Base-by-base conservation (phyloP, 2,797 vertebrate species). In the Brachymystax lenok region DNA sequence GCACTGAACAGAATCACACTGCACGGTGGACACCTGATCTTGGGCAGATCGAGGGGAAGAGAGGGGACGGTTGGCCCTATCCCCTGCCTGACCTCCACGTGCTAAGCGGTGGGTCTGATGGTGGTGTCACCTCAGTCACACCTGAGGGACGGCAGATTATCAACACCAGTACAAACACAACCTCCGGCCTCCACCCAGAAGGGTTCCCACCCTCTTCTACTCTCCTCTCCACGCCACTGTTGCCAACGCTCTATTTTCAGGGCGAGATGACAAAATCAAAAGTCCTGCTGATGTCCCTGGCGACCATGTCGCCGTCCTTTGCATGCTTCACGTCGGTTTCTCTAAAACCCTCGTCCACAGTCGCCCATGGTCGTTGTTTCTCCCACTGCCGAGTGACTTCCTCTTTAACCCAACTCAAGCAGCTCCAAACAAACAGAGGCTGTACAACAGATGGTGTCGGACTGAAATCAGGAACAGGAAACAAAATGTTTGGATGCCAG, bases 371-470 rank as follows among this genome's bases (percentile, higher is more conserved):
- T 91, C 10, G 3, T 33, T 30, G 28, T 35, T 46, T 68, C 66
- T 30, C 30, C 16, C 27, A 17, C 17, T 33, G 52, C 77, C 73
- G 40, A 46, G 40, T 46, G 40, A 46, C 40, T 46, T 46, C 10
- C 10, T 46, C 82, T 86, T 81, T 80, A 87, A 75, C 79, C 90
- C 80, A 92, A 93, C 88, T 89, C 88, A 87, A 87, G 82, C 89
- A 82, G 84, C 75, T 84, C 80, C 78, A 86, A 89, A 89, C 82
- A 91, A 89, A 90, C 88, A 90, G 87, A 80, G 56, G 85, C 81
- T 80, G 85, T 79, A 77, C 77, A 89, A 92, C 91, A 92, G 92
- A 93, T 92, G 85, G 27, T 73, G 63, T 30, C 4, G 8, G 13
- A 30, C 30, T 35, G 28, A 3, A 13, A 21, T 6, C 19, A 73